These are phyloP conservation scores for Volucella inanis DNA, from an alignment of 2,888 invertebrate genomes.

Conservation along the genomic window DNA sequence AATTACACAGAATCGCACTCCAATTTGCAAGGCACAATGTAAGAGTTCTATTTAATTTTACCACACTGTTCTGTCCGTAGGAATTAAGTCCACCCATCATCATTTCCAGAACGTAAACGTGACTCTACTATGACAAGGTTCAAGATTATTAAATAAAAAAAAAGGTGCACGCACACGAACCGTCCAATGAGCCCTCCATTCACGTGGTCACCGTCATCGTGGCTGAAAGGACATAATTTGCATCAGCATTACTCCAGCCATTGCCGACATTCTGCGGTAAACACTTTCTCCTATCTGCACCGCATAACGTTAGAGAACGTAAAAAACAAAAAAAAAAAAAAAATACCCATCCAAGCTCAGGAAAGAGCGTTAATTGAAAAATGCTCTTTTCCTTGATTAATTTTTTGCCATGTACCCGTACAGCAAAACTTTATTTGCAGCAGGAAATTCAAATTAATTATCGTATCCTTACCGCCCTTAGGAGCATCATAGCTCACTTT, in stretches of 20 bases:
- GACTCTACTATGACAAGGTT: slow-evolving; percentile 58
- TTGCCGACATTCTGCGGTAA: slow-evolving; percentile 74
- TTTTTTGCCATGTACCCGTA: slow-evolving; percentile 62
- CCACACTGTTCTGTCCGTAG: slow-evolving; percentile 37
- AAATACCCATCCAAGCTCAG: slow-evolving; percentile 14
- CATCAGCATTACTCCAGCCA: slow-evolving; percentile 65
- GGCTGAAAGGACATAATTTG: slow-evolving; percentile 74
- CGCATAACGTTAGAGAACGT: slow-evolving; percentile 48
- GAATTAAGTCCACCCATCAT: slow-evolving; percentile 59
- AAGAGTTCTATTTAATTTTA: slow-evolving; percentile 20
- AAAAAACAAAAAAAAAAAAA: slow-evolving; percentile 18
- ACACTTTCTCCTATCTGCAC: slow-evolving; percentile 58
- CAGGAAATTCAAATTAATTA: slow-evolving; percentile 75
- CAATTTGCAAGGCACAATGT: slow-evolving; percentile 46
- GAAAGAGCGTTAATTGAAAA: slow-evolving; percentile 75
- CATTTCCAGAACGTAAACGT: slow-evolving; percentile 52
- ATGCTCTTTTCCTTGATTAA: slow-evolving; percentile 75
- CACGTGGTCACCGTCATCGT: slow-evolving; percentile 43
- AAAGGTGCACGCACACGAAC: slow-evolving; percentile 29
- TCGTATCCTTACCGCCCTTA: slow-evolving; percentile 69
- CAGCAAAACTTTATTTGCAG: slow-evolving; percentile 72
- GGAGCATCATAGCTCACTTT: slow-evolving; percentile 71
- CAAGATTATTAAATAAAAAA: slow-evolving; percentile 66
- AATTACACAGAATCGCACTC: slow-evolving; percentile 45
- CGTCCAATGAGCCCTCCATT: slow-evolving; percentile 5